Evolutionary conservation across 2,113 vertebrate genomes (phyloP).

Genomic region (Elephantulus edwardii): DNA sequence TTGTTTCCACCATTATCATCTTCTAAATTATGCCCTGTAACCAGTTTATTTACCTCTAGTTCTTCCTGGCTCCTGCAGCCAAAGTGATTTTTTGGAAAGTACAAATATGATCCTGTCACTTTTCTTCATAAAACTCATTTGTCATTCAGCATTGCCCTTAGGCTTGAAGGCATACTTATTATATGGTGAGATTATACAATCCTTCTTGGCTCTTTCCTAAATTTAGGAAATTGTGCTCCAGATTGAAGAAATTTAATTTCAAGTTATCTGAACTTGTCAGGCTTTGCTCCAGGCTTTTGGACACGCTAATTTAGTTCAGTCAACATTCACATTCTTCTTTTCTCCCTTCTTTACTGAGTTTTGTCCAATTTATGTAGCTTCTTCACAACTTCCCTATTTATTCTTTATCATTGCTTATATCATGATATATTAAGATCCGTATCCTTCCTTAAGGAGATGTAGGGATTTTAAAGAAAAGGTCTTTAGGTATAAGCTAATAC

Average conservation of each 20-base stretch:
- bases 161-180: slow-evolving; percentile 29
- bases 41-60: slow-evolving; percentile 32
- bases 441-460: not conserved
- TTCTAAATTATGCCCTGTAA: slow-evolving; percentile 10
- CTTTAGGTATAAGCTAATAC: not conserved
- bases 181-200: slow-evolving; percentile 10
- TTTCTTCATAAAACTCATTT: not conserved
- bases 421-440: not conserved
- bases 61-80: not conserved
- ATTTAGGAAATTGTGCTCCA: slow-evolving; percentile 31
- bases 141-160: slow-evolving; percentile 28
- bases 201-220: not conserved
- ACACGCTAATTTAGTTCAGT: not conserved
- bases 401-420: not conserved
- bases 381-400: not conserved
- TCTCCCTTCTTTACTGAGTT: not conserved
- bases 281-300: not conserved
- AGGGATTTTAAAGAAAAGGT: slow-evolving; percentile 35
- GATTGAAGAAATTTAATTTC: not conserved
- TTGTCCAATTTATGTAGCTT: slow-evolving; percentile 14
- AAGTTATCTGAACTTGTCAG: not conserved
- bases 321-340: not conserved
- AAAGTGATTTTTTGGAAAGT: not conserved
- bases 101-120: not conserved
- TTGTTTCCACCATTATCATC: not conserved